phyloP scores from a whole-genome alignment of 2,888 invertebrate species.

The Coleophora deauratella region DNA sequence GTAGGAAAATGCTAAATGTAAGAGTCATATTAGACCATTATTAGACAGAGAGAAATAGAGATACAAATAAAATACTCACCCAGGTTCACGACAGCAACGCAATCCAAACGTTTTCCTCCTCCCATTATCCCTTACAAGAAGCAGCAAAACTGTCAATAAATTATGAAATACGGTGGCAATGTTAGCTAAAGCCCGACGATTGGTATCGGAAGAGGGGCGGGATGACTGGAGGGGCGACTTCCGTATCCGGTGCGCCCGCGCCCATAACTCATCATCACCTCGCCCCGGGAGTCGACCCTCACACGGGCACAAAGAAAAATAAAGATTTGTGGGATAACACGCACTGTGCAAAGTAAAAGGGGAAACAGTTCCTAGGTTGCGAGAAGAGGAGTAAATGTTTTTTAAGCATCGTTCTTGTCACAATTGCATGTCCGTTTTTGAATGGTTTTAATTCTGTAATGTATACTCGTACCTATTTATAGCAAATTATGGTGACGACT shows the following conservation, averaged over 20 bases:
- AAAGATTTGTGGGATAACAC: slow-evolving; percentile 67
- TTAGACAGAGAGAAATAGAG: too few relatives aligned
- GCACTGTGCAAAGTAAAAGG: slow-evolving; percentile 46
- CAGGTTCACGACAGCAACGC: too few relatives aligned
- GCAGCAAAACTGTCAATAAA: slow-evolving; percentile 36
- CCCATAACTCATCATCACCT: slow-evolving; percentile 68
- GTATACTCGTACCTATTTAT: too few relatives aligned
- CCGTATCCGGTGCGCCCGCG: slow-evolving; percentile 47
- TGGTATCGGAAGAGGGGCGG: slow-evolving; percentile 65
- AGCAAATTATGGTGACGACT: too few relatives aligned
- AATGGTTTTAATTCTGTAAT: too few relatives aligned
- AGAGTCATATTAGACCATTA: too few relatives aligned
- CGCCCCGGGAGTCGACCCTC: slow-evolving; percentile 53
- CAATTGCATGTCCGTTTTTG: too few relatives aligned
- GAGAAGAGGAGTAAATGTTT: too few relatives aligned
- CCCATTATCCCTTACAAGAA: neutral
- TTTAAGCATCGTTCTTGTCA: too few relatives aligned
- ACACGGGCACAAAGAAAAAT: slow-evolving; percentile 53
- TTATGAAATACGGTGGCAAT: slow-evolving; percentile 47
- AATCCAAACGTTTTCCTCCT: too few relatives aligned
- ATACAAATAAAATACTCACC: too few relatives aligned
- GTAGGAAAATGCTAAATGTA: too few relatives aligned
- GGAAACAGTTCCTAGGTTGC: slow-evolving; percentile 23
- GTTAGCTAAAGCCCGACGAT: slow-evolving; percentile 51
- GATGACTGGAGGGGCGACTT: slow-evolving; percentile 58